phyloP scores from a whole-genome alignment of 2,113 vertebrate genomes.

The Python bivittatus region DNA sequence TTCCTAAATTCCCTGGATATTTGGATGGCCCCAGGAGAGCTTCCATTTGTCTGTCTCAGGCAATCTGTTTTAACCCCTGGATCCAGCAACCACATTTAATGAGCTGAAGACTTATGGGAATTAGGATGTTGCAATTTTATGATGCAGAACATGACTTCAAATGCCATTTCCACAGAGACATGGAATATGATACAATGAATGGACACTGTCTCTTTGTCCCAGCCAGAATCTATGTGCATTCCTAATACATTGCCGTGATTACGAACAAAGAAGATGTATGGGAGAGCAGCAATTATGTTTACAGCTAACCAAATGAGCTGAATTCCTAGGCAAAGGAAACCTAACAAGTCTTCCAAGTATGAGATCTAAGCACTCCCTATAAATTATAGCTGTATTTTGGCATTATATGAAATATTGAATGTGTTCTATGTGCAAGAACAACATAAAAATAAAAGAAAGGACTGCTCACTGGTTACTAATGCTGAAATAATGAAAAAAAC shows the following conservation, averaged over 20 bases:
- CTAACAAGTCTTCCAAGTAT: constrained; percentile 37
- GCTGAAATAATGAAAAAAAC: not conserved
- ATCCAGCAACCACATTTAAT: constrained; percentile 38
- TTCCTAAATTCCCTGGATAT: not conserved
- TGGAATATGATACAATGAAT: constrained; percentile 44
- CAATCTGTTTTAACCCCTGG: constrained; percentile 2
- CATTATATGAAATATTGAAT: constrained; percentile 41
- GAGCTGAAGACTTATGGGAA: constrained; percentile 45
- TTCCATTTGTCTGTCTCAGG: constrained; percentile 35
- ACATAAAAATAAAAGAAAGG: not conserved
- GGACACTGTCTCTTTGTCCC: constrained; percentile 42
- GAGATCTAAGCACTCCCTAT: constrained; percentile 28
- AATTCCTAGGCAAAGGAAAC: constrained; percentile 53
- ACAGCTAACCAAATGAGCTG: constrained; percentile 30
- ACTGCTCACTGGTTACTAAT: not conserved
- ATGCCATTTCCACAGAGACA: constrained; percentile 44
- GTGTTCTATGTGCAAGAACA: not conserved
- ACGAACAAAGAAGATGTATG: constrained; percentile 41
- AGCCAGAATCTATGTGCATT: constrained; percentile 26
- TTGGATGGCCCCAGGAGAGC: constrained; percentile 11
- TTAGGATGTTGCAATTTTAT: constrained; percentile 42
- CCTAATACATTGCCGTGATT: constrained; percentile 45
- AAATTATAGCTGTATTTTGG: constrained; percentile 39
- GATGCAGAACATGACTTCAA: constrained; percentile 41
- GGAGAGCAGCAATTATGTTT: constrained; percentile 10